Evolutionary conservation across 2,888 invertebrate genomes (phyloP), one percentile per base, ranked within the genome.

Genomic region (Heteromyza rotundicornis): DNA sequence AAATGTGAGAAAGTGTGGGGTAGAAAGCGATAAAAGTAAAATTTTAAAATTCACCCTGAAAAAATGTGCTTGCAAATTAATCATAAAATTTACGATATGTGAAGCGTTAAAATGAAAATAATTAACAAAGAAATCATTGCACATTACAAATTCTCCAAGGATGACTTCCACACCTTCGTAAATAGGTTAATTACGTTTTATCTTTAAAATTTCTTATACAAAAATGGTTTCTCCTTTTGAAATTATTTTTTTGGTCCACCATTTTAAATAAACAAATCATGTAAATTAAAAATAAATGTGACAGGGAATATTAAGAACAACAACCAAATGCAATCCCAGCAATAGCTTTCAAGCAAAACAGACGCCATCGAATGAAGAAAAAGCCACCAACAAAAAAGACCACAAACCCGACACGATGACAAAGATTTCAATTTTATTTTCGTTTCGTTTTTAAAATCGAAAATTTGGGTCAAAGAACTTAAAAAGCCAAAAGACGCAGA

Each of bases 401-500:
- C n/a, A 3, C 40, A 10, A 27, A 27, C 7, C 8, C n/a, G 40
- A 10, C 40, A 40, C 40, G n/a, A n/a, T n/a, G n/a, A 40, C 14
- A 27, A 27, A 40, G 40, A 40, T 10, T 10, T 40, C 40, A 5
- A 10, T 40, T n/a, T 40, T n/a, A 40, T n/a, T n/a, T 40, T 40
- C 40, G 40, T 40, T 32, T 40, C 16, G 40, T 40, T 54, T 16
- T 24, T 52, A 50, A 10, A n/a, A n/a, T 22, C 35, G 36, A 32
- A 54, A n/a, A 54, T 36, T 35, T 54, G 54, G 54, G 54, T 35
- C 54, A 54, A 54, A 54, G 54, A 54, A 54, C 54, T 54, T 20
- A 12, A 54, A 53, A 50, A 50, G 20, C 8, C 8, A 22, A 20
- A n/a, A 24, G 24, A 14, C 24, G 52, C 51, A 51, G 22, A 22